Evolutionary conservation across 2,113 vertebrate species (phyloP).

Genomic region (Cyanoramphus novaezelandiae): DNA sequence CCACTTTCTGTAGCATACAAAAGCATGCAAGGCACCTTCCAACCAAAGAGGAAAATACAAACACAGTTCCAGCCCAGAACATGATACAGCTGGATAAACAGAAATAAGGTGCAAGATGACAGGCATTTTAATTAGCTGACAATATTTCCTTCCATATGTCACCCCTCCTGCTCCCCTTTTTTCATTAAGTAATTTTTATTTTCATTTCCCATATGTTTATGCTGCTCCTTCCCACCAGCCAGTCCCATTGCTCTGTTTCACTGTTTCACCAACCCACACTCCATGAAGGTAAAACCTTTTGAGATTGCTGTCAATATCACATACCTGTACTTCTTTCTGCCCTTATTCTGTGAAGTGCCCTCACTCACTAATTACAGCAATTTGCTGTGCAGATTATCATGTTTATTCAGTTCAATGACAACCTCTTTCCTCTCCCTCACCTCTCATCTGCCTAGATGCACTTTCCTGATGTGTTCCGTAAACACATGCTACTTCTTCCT

Average conservation of each 20-base stretch:
- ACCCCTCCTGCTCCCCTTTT: not conserved
- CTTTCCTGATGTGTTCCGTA: not conserved
- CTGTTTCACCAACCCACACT: not conserved
- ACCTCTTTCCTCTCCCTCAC: not conserved
- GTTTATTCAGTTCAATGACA: not conserved
- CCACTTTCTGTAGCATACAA: not conserved
- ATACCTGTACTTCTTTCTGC: not conserved
- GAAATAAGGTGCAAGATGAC: not conserved
- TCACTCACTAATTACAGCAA: not conserved
- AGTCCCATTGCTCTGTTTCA: not conserved
- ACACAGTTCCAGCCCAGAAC: not conserved
- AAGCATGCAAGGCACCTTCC: not conserved
- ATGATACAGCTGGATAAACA: not conserved
- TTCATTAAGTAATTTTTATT: not conserved
- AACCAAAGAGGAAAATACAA: not conserved
- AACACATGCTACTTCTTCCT: not conserved
- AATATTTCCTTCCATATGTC: not conserved
- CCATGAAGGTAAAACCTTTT: not conserved
- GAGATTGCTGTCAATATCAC: not conserved
- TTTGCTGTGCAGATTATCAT: not conserved
- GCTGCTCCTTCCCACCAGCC: not conserved
- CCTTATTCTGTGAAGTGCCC: not conserved
- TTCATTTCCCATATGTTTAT: not conserved
- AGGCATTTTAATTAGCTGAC: not conserved
- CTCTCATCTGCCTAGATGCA: rapidly evolving